Percentiles rank a stretch among this genome's conserved stretches.
Conservation (phyloP, 1,140 invertebrate genomes). For the Bemisia tabaci region DNA sequence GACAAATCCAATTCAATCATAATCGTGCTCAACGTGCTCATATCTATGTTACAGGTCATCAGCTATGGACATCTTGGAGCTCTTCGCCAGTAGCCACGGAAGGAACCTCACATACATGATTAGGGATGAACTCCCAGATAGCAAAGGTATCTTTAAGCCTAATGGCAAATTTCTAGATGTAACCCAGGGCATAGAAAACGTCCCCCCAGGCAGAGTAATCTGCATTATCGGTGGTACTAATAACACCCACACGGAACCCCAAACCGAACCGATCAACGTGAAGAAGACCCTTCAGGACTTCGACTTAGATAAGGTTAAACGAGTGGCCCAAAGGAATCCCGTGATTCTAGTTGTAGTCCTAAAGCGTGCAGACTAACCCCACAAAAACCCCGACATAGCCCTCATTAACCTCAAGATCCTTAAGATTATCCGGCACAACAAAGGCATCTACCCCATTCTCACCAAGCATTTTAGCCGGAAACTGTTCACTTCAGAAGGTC, state of each 20-base stretch:
- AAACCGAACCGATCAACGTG: too few relatives aligned
- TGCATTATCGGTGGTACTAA: background rate
- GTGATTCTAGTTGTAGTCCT: background rate
- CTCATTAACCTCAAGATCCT: background rate
- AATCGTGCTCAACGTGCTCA: too few relatives aligned
- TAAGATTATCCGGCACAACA: background rate
- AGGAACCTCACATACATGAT: background rate
- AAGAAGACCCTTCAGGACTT: background rate
- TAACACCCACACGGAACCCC: background rate
- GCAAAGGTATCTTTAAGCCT: background rate
- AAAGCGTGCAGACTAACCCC: background rate
- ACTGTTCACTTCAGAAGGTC: background rate
- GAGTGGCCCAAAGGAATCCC: background rate
- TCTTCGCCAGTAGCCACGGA: background rate
- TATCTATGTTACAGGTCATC: too few relatives aligned
- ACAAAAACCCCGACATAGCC: background rate
- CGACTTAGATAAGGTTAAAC: background rate
- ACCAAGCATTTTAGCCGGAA: background rate
- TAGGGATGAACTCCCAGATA: background rate
- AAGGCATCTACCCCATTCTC: background rate
- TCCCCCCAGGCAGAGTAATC: background rate
- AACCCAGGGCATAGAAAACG: background rate
- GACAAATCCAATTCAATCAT: too few relatives aligned
- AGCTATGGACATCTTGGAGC: too few relatives aligned
- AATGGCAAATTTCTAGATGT: background rate